Evolutionary conservation across 1,140 invertebrate species (phyloP), one percentile per base, ranked within the genome.

Genomic region (Lasioglossum baleicum): DNA sequence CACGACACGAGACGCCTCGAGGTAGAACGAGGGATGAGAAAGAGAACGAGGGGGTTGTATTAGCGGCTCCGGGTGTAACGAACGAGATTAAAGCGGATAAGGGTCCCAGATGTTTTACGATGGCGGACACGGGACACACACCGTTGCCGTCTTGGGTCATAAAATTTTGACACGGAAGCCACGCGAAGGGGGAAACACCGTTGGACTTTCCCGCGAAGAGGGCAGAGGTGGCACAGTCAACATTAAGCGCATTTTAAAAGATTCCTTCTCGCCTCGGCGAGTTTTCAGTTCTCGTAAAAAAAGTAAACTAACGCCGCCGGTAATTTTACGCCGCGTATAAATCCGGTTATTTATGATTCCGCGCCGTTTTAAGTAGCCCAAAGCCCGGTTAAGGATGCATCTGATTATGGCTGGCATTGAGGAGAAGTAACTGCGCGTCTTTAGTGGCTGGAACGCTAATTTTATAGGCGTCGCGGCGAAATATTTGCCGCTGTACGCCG

Each of bases 21-120:
- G 83, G 64, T 60, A 63, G 51, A 56, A 26, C 60, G 56, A 72
- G 79, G 67, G 58, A 85, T 35, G 71, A 75, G 69, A 72, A 40
- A 82, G 63, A 72, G 61, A 67, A 40, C 69, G 11, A 2, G 51
- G 67, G 22, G 72, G 65, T 83, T 73, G 85, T 86, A 86, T 86
- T 81, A 85, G 85, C 85, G 81, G 77, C 51, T 64, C 58, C 44
- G 31, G 26, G n/a, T 77, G 65, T 81, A 87, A 86, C 84, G 84
- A 86, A 87, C 66, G 68, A 86, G 85, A 87, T 81, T 83, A 81
- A 72, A 80, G 73, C 0, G 84, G 77, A 83, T 86, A 83, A 86
- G 70, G 53, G 42, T 60, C 64, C 58, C 61, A 78, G 81, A 77
- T 84, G 69, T 81, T 86, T 86, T 86, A 87, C 51, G 81, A 61